Evolutionary conservation across 2,888 invertebrate genomes (phyloP).

Genomic region (Eristalis pertinax): DNA sequence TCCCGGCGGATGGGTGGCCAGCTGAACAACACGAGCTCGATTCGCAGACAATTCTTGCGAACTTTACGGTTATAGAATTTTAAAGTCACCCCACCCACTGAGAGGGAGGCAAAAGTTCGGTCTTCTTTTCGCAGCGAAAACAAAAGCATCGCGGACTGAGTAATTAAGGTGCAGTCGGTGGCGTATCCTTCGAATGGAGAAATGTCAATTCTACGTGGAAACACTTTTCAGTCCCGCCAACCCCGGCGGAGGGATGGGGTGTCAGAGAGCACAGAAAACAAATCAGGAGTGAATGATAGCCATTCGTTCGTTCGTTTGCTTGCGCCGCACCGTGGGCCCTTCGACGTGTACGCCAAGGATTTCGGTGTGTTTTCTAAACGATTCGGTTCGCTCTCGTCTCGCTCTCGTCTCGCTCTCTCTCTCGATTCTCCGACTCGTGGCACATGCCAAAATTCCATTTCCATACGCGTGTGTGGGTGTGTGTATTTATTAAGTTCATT

Average conservation of each 20-base stretch:
- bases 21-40: not conserved
- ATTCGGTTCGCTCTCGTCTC: no score
- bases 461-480: not conserved
- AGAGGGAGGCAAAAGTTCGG: not conserved
- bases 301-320: not conserved
- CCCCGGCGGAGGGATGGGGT: not conserved
- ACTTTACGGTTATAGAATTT: slow-evolving; percentile 52
- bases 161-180: slow-evolving; percentile 27
- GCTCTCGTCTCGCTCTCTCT: no score
- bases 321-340: no score
- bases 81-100: slow-evolving; percentile 29
- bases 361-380: not conserved
- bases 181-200: slow-evolving; percentile 1
- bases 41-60: not conserved
- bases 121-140: not conserved
- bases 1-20: not conserved
- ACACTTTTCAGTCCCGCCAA: slow-evolving; percentile 21
- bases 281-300: slow-evolving; percentile 24
- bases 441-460: slow-evolving; percentile 32
- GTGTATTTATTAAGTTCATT: slow-evolving; percentile 54
- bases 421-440: not conserved
- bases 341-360: not conserved
- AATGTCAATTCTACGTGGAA: slow-evolving; percentile 27
- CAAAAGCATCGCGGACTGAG: slow-evolving; percentile 11
- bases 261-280: slow-evolving; percentile 4